Percentiles rank a stretch among this genome's conserved stretches.
Conservation (phyloP, 1,140 invertebrate species). For the Drosophila erecta region DNA sequence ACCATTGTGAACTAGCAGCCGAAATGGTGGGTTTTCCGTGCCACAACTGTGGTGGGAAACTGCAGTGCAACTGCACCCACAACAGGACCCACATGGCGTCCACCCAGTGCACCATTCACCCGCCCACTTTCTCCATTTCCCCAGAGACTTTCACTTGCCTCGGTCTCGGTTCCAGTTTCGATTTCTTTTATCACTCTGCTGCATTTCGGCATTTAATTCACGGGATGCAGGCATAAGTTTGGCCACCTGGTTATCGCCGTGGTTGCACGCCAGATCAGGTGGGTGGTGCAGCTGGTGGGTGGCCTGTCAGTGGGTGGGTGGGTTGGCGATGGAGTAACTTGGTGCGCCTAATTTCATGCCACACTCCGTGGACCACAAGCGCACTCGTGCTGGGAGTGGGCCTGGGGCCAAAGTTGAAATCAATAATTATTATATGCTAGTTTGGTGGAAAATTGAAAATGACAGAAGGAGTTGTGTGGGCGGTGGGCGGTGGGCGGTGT, state of each 20-base stretch:
- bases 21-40: slow-evolving; percentile 21
- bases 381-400: slow-evolving; percentile 1
- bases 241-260: slow-evolving; percentile 38
- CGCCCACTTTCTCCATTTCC: slow-evolving; percentile 2
- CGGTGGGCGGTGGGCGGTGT: slow-evolving; percentile 9
- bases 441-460: slow-evolving; percentile 51
- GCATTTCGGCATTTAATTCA: slow-evolving; percentile 16
- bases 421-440: slow-evolving; percentile 76
- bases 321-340: slow-evolving; percentile 19
- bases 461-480: slow-evolving; percentile 1
- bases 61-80: slow-evolving; percentile 17
- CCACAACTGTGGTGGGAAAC: slow-evolving; percentile 37
- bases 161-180: slow-evolving; percentile 16
- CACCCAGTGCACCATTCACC: neutral
- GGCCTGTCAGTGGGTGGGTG: neutral
- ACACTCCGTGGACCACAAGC: slow-evolving; percentile 11
- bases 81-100: slow-evolving; percentile 15
- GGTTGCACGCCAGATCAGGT: slow-evolving; percentile 23
- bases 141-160: slow-evolving; percentile 25
- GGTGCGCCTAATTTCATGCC: slow-evolving; percentile 57
- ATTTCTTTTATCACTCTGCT: slow-evolving; percentile 8
- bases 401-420: slow-evolving; percentile 66
- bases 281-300: neutral
- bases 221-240: slow-evolving; percentile 11
- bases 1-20: slow-evolving; percentile 55